Conservation (phyloP, 2,113 vertebrate genomes). For the Chascanopsetta lugubris region DNA sequence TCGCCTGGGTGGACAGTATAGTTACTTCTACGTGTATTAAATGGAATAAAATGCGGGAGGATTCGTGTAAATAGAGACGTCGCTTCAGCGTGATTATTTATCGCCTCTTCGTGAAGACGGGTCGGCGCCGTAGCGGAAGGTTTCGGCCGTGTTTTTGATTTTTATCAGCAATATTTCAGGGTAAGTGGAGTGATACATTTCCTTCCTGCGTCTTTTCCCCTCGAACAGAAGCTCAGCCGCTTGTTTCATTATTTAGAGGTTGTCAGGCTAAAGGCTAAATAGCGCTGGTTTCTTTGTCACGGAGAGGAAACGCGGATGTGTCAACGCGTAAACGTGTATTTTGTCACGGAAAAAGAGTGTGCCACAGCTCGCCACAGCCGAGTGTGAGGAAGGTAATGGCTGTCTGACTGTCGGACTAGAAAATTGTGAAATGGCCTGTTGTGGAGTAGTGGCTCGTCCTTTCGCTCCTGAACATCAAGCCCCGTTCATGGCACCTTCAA, state of each 20-base stretch:
- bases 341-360: background rate
- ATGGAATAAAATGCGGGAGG: conserved; percentile 74
- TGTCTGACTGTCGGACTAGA: conserved; percentile 76
- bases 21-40: conserved; percentile 80
- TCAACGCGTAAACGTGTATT: too few species aligned
- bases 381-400: conserved; percentile 77
- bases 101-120: conserved; percentile 27
- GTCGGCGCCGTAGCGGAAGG: conserved; percentile 18
- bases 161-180: conserved; percentile 75
- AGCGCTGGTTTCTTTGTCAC: background rate
- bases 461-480: background rate
- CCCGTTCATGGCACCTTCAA: background rate
- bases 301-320: background rate
- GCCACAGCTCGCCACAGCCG: conserved; percentile 39
- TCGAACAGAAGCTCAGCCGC: conserved; percentile 44
- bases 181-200: conserved; percentile 83
- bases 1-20: conserved; percentile 80
- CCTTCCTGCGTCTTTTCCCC: conserved; percentile 78
- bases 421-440: conserved; percentile 75
- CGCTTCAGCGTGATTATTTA: conserved; percentile 38
- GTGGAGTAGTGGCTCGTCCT: conserved; percentile 25
- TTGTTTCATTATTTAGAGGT: conserved; percentile 61
- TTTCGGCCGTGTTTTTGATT: conserved; percentile 40
- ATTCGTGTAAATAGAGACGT: conserved; percentile 63
- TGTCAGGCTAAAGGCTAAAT: conserved; percentile 23